These are phyloP conservation scores for Brachyalestes nurse DNA, from an alignment of 2,797 vertebrate genomes.

Conservation along the genomic window DNA sequence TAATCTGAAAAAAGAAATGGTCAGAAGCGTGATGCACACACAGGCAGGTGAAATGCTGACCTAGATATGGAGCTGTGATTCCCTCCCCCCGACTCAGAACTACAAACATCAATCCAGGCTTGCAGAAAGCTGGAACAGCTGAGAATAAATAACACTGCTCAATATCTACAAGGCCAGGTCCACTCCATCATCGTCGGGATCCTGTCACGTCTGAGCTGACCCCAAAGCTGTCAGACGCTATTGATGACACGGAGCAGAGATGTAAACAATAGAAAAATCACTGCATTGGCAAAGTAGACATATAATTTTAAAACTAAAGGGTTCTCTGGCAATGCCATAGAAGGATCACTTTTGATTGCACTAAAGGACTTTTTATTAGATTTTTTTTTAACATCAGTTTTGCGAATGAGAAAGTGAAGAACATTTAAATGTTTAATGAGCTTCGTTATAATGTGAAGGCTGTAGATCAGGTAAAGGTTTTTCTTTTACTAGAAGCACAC, in stretches of 20 bases:
- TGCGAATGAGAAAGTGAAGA: too few species aligned
- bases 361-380: neutral
- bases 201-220: constrained; percentile 35
- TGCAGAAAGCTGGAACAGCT: constrained; percentile 3
- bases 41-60: neutral
- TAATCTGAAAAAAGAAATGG: too few species aligned
- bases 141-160: constrained; percentile 34
- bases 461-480: too few species aligned
- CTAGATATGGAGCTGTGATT: constrained; percentile 1
- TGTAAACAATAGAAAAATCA: constrained; percentile 5
- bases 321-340: neutral
- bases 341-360: neutral
- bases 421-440: too few species aligned
- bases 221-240: constrained; percentile 10
- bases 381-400: too few species aligned
- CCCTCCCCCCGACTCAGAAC: neutral
- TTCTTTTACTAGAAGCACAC: too few species aligned
- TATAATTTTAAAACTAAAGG: neutral
- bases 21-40: neutral
- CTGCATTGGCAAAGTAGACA: neutral
- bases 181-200: constrained; percentile 42
- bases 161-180: constrained; percentile 27
- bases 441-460: too few species aligned
- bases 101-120: constrained; percentile 33
- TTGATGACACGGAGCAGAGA: constrained; percentile 1